phyloP scores from a whole-genome alignment of 2,797 vertebrate species.

The Perodicticus potto region DNA sequence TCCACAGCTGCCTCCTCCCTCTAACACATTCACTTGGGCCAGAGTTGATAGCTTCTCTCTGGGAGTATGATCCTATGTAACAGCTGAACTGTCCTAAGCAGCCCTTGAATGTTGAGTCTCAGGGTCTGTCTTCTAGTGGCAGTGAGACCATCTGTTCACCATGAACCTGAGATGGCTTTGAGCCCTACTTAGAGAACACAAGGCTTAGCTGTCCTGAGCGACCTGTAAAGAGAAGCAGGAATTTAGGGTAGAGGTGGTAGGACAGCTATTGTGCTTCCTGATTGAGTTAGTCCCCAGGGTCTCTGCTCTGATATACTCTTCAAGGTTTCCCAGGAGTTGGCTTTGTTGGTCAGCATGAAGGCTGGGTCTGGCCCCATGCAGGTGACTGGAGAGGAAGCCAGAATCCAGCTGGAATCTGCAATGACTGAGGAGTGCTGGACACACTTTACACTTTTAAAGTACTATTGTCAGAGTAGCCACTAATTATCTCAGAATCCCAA shows the following conservation, averaged over 20 bases:
- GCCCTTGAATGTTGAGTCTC: not conserved
- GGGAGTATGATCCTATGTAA: not conserved
- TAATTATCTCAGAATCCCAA: not conserved
- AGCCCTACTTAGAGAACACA: not conserved
- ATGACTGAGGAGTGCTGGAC: not conserved
- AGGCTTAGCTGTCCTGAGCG: not conserved
- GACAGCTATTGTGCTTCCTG: not conserved
- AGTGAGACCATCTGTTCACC: not conserved
- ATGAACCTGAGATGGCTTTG: not conserved
- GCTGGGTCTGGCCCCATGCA: not conserved
- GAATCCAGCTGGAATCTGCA: not conserved
- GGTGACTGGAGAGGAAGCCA: not conserved
- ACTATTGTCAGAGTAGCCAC: not conserved
- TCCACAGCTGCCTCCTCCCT: not conserved
- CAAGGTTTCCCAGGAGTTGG: not conserved
- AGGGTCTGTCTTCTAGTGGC: not conserved
- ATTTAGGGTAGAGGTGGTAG: accelerated
- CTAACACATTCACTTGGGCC: not conserved
- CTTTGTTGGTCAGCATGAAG: not conserved
- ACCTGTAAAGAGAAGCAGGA: not conserved
- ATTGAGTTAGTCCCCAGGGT: not conserved
- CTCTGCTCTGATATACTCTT: not conserved
- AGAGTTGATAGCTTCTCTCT: not conserved
- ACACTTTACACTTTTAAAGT: not conserved
- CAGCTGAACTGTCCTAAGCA: not conserved